Evolutionary conservation across 2,888 invertebrate species (phyloP).

Genomic region (Cephus rjabovi): DNA sequence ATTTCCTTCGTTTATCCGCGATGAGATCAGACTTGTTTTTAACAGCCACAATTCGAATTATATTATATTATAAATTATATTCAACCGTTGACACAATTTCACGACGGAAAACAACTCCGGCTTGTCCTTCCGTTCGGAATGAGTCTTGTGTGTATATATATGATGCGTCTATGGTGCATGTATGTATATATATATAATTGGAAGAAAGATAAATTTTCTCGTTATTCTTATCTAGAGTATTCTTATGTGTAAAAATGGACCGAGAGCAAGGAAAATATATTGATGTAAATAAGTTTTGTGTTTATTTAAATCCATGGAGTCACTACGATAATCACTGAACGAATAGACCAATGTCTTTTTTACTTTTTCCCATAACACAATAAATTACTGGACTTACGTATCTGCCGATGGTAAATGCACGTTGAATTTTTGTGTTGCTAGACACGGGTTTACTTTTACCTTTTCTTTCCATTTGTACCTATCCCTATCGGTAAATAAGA

Average conservation of each 20-base stretch:
- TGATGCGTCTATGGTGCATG: no score
- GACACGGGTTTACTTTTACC: background rate
- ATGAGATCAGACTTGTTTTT: slow-evolving; percentile 6
- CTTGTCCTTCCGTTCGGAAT: background rate
- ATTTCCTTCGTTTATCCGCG: background rate
- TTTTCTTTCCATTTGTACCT: background rate
- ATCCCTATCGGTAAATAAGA: background rate
- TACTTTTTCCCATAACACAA: background rate
- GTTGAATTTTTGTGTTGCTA: background rate
- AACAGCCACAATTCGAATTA: background rate
- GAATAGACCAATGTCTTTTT: background rate
- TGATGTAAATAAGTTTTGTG: background rate
- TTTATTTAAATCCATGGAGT: background rate
- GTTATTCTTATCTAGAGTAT: background rate
- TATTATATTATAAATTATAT: background rate
- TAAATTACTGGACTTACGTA: background rate
- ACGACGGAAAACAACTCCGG: background rate
- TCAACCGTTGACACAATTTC: background rate
- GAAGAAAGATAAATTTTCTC: background rate
- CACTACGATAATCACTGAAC: background rate
- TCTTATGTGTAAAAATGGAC: background rate
- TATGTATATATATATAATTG: no score
- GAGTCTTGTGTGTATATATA: background rate
- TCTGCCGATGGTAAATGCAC: background rate
- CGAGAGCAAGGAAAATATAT: background rate